Base-by-base conservation (phyloP, 2,888 invertebrate species). In the Atrina japonica region DNA sequence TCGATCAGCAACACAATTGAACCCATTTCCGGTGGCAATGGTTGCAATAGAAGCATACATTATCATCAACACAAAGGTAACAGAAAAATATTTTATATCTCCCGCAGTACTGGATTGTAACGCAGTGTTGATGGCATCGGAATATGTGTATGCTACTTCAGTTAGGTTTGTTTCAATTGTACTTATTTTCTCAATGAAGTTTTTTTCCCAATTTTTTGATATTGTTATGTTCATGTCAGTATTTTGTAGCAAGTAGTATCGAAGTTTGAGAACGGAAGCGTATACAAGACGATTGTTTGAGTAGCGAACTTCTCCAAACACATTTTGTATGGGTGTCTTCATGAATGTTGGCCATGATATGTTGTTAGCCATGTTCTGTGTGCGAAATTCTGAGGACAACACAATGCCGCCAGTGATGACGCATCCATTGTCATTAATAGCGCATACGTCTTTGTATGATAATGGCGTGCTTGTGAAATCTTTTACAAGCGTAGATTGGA, bases 101-200 rank as follows among this genome's bases (percentile, higher is more conserved):
- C 76, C 69, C 53, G 41, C 21, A 9, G 76, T 53, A 63, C 74
- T 75, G 11, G 63, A 43, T 9, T 60, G 40, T 16, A 79, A 60
- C 60, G 75, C 75, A n/a, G 63, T 45, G 18, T 66, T 64, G 21
- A 77, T 45, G 0, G 75, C 76, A 9, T 75, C 65, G 3, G 70
- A 68, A 41, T 70, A 56, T 14, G 71, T 55, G 41, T 69, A 75
- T 0, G 69, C 53, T 16, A 75, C 56, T 14, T 61, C 63, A 40
- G 72, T 59, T 5, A 53, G 41, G 1, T 14, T 41, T 0, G 72
- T 55, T 11, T n/a, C 21, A 18, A 70, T 55, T 5, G 47, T 27
- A 27, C 67, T 27, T 47, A 69, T 61, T 14, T 41, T 45, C 7
- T 47, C 21, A 5, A 69, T 21, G 43, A 73, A 73, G 6, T 53